Base-by-base conservation (phyloP, 2,888 invertebrate species). In the Pheosia gnoma region DNA sequence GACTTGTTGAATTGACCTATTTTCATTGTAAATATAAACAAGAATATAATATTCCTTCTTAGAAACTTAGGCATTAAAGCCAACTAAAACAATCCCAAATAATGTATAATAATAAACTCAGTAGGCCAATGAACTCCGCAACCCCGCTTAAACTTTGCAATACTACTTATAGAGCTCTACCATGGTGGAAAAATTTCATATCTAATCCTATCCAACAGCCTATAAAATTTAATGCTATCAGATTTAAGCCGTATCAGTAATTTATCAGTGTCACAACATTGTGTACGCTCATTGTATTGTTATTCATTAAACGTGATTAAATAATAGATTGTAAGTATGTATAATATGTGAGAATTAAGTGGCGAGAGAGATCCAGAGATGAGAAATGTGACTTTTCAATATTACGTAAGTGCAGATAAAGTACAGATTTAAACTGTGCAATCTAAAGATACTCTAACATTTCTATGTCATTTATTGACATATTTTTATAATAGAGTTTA, bases 81-180 rank as follows among this genome's bases (percentile, higher is more conserved):
- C 25, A 51, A 25, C 8, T 51, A 25, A 51, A 51, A 51, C 13
- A 13, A 4, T 25, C 25, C 49, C 49, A 3, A 51, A 51, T 25
- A 51, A 51, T 38, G 1, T 53, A 54, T 25, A 37, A 11, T 37
- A n/a, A 54, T 54, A 36, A 37, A 53, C 36, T 55, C 11, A 11
- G 39, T 56, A 25, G 56, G 25, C n/a, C 56, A 37, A 39, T 25
- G 57, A 57, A 57, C 57, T 57, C 45, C 39, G 36, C 45, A 36
- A 57, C 11, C 8, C n/a, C 25, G 36, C n/a, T 13, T 54, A 38
- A 38, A 54, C n/a, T 54, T 36, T 52, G 36, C 52, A 55, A 41
- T 8, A 7, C 7, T 8, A 56, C 41, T 36, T 5, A 10, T 53
- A 6, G 13, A 41, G 41, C 6, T 43, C 39, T 57, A 36, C 25